Evolutionary conservation across 1,140 invertebrate genomes (phyloP), one percentile per base, ranked within the genome.

Genomic region (Tetragnatha versicolor): DNA sequence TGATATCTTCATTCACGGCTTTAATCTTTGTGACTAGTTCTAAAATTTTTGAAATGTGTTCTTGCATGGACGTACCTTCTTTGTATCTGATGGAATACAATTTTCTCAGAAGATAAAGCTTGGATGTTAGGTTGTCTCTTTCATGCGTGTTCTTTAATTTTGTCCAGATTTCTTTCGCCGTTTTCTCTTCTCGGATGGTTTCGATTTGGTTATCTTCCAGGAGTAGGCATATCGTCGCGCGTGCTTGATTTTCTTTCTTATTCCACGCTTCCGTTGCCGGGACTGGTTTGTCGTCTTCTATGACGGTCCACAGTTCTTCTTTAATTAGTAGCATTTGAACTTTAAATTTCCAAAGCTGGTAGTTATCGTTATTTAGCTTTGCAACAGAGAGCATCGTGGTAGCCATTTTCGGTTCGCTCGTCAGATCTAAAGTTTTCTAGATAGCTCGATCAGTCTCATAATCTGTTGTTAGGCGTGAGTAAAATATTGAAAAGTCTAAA

Each of bases 121-220:
- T 58, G 25, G 14, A n/a, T 2, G 53, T 58, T 58, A 22, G 2
- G 4, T 58, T 58, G 9, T 20, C 53, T 58, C 53, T 14, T 22
- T 58, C 53, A 22, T 58, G 53, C 10, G 25, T 58, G 14, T 25
- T 58, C 25, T 4, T 58, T 1, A 58, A 22, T 25, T 20, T 58
- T 14, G 14, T 58, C 53, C 53, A 58, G n/a, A 58, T 58, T 29
- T 20, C n/a, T 58, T 58, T 58, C n/a, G 53, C 53, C 14, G n/a
- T 58, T 65, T 65, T 65, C 33, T 31, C 25, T 17, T 65, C n/a
- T 39, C n/a, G 17, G 25, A 65, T 37, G 9, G 27, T 17, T 39
- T 17, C 33, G 1, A 65, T 35, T 39, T 65, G 61, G 35, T 65
- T 39, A 35, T 65, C 61, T 29, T 65, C 61, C 14, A 65, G 14